phyloP scores from a whole-genome alignment of 2,888 invertebrate species.

The Pachycephus smyrnensis region DNA sequence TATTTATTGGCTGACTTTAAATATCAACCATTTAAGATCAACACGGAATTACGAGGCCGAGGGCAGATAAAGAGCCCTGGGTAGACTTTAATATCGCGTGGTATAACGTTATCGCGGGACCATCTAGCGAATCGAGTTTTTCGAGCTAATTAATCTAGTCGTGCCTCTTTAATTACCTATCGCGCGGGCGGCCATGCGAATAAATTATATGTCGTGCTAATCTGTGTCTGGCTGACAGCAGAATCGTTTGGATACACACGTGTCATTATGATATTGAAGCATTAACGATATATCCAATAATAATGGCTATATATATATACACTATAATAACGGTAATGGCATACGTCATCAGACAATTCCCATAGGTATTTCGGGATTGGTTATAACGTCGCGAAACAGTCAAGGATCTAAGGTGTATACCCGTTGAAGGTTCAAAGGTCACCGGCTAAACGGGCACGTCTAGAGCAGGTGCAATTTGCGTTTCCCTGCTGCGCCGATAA shows the following conservation, averaged over 20 bases:
- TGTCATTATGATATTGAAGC: neutral
- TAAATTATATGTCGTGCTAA: constrained; percentile 41
- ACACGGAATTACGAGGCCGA: neutral
- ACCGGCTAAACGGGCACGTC: neutral
- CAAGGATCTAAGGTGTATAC: neutral
- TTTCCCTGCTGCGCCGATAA: neutral
- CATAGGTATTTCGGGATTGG: neutral
- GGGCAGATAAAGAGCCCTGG: neutral
- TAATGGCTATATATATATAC: neutral
- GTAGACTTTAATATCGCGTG: constrained; percentile 19
- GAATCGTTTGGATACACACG: neutral
- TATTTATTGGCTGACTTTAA: constrained; percentile 1
- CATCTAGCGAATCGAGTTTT: constrained; percentile 16
- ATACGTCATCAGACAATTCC: neutral
- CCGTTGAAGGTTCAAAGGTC: neutral
- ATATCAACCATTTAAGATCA: constrained; percentile 5
- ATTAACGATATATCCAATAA: neutral
- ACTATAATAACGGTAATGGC: neutral
- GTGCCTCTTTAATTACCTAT: constrained; percentile 41
- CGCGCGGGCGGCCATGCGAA: constrained; percentile 34
- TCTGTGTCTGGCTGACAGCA: neutral
- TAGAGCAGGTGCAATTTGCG: neutral
- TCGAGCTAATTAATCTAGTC: constrained; percentile 44
- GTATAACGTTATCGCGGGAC: neutral
- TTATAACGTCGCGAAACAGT: neutral